Percentiles rank a stretch among this genome's conserved stretches.
phyloP scores from a whole-genome alignment of 2,113 vertebrate species.

The Epinephelus cyanopodus region DNA sequence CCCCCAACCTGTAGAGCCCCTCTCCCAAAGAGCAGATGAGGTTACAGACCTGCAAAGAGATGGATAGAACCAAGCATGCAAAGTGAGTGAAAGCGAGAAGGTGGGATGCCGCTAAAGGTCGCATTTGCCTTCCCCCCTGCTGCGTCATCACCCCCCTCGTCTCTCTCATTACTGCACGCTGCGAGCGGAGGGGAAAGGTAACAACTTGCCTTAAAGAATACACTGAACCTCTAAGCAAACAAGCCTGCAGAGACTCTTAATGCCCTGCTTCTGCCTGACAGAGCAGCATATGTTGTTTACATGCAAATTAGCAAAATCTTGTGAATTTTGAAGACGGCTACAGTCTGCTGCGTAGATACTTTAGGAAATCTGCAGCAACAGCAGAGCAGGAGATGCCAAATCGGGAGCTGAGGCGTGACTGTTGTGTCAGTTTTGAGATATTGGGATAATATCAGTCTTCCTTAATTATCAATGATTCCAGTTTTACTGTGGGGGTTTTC shows the following conservation, averaged over 20 bases:
- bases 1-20: slow-evolving; percentile 38
- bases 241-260: slow-evolving; percentile 34
- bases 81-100: slow-evolving; percentile 17
- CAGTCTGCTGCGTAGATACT: slow-evolving; percentile 3
- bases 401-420: not conserved
- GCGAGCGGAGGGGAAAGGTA: slow-evolving; percentile 34
- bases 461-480: not conserved
- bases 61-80: slow-evolving; percentile 1
- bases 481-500: not conserved
- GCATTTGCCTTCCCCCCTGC: slow-evolving; percentile 41
- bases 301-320: slow-evolving; percentile 57
- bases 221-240: slow-evolving; percentile 32
- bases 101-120: slow-evolving; percentile 67
- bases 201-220: slow-evolving; percentile 53
- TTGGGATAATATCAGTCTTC: not conserved
- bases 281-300: slow-evolving; percentile 61
- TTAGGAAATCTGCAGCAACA: slow-evolving; percentile 32
- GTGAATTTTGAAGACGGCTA: slow-evolving; percentile 27
- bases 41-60: slow-evolving; percentile 15
- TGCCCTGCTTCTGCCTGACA: slow-evolving; percentile 20
- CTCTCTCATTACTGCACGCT: slow-evolving; percentile 59
- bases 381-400: slow-evolving; percentile 13
- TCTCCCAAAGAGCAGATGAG: not conserved
- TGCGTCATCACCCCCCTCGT: not conserved
- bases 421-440: not conserved